Evolutionary conservation across 92 coral and sea anemone species (phyloP), one percentile per base, ranked within the genome.

Genomic region (Siderastrea siderea): DNA sequence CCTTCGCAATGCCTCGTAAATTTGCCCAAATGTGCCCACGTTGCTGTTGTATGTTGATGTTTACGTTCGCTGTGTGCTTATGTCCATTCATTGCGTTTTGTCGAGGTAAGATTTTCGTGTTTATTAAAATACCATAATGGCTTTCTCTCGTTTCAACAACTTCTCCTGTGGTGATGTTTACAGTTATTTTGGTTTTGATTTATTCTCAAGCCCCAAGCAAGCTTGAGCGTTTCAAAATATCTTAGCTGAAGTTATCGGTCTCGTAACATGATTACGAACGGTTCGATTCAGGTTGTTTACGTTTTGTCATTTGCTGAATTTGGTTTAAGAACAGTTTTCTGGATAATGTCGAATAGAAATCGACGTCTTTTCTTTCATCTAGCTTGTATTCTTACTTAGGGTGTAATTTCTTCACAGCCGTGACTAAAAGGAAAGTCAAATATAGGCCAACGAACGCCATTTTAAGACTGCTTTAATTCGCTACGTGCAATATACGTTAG

Each of bases 41-140:
- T 58, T 82, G 68, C 45, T 47, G 47, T 70, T n/a, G 49, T 58
- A 17, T 46, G 52, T 15, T 38, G 4, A 46, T 82, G 70, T 82
- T 82, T 82, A 82, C 78, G 2, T 43, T 82, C 51, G 45, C 10
- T 10, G 62, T 79, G 38, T 9, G 5, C 59, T 53, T 26, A 16
- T 55, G 19, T 70, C 86, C 86, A 70, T 70, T 82, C 70, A 71
- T 82, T 59, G 77, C 55, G 46, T 82, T 70, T 70, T 70, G 78
- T 69, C 57, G 70, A 58, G 86, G 86, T 82, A 82, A 59, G 85
- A 8, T 66, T 52, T 65, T 48, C 53, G 44, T 80, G 77, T 10
- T 54, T 38, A 44, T 44, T 68, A 3, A 12, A 15, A 48, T 68
- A 51, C 62, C 6, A 51, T 12, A 74, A 57, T 55, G 64, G 74